Evolutionary conservation across 2,888 invertebrate species (phyloP).

Genomic region (Mesochorus sp.): DNA sequence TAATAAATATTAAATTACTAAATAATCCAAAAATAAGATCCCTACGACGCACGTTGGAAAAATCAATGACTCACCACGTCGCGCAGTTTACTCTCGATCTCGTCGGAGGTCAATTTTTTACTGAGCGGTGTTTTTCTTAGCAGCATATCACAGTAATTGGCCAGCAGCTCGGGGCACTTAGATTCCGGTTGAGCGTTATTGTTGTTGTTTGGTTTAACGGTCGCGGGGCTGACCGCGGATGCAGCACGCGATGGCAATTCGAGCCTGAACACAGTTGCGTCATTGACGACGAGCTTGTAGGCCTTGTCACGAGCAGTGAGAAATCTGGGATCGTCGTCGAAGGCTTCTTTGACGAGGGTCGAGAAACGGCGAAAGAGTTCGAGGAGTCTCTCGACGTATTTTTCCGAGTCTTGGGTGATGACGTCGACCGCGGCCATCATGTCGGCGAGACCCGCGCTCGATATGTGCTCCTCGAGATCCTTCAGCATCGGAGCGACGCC

Average conservation of each 20-base stretch:
- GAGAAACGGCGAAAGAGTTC: constrained; percentile 97
- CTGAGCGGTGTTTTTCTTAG: constrained; percentile 97
- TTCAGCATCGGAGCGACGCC: constrained; percentile 96
- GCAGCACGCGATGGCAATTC: constrained; percentile 76
- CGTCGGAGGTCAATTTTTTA: constrained; percentile 97
- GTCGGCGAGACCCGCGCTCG: constrained; percentile 96
- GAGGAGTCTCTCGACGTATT: constrained; percentile 97
- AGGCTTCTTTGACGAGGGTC: constrained; percentile 95
- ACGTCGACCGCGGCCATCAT: constrained; percentile 98
- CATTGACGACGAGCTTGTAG: constrained; percentile 98
- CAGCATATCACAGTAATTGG: constrained; percentile 99
- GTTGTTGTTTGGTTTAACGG: constrained; percentile 76
- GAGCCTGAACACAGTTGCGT: constrained; percentile 93
- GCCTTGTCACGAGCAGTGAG: constrained; percentile 99
- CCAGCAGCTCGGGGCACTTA: constrained; percentile 98
- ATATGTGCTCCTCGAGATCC: constrained; percentile 96
- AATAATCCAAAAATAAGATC: no score
- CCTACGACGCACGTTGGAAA: no score
- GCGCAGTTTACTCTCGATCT: constrained; percentile 95
- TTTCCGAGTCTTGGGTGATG: constrained; percentile 98
- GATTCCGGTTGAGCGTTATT: constrained; percentile 90
- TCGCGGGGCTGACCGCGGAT: constrained; percentile 84
- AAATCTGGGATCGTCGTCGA: constrained; percentile 98
- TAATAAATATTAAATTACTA: no score
- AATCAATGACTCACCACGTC: constrained; percentile 89